These are phyloP conservation scores for Xestia rhomboidea DNA, from an alignment of 2,888 invertebrate genomes.

Conservation along the genomic window DNA sequence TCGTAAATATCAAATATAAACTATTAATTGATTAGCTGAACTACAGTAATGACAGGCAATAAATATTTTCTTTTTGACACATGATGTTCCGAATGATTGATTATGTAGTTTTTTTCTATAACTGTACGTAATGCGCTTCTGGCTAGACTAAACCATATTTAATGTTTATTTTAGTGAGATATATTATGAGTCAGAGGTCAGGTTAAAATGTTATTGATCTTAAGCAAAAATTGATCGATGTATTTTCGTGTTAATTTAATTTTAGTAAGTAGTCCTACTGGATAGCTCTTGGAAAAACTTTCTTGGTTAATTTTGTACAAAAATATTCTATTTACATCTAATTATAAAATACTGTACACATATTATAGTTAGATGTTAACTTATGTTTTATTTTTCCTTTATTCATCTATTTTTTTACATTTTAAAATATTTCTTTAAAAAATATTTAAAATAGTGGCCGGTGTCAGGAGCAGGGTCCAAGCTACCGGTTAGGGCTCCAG, in stretches of 20 bases:
- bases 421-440: too few relatives aligned
- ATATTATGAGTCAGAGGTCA: slow-evolving; percentile 44
- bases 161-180: slow-evolving; percentile 58
- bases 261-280: slow-evolving; percentile 1
- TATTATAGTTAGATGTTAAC: background rate
- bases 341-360: background rate
- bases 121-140: slow-evolving; percentile 61
- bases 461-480: background rate
- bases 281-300: background rate
- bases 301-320: background rate
- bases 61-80: slow-evolving; percentile 77
- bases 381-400: too few relatives aligned
- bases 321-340: background rate
- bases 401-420: background rate
- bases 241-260: slow-evolving; percentile 42
- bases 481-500: background rate
- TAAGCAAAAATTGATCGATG: slow-evolving; percentile 48
- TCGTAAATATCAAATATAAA: slow-evolving; percentile 69
- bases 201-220: slow-evolving; percentile 51
- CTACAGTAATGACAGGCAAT: slow-evolving; percentile 83
- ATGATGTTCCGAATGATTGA: slow-evolving; percentile 70
- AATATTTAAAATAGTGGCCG: background rate
- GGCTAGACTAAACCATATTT: slow-evolving; percentile 58
- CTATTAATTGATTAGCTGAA: slow-evolving; percentile 82
- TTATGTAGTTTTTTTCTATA: slow-evolving; percentile 70